Evolutionary conservation across 2,113 vertebrate genomes (phyloP).

Genomic region (Cyanocitta stelleri): DNA sequence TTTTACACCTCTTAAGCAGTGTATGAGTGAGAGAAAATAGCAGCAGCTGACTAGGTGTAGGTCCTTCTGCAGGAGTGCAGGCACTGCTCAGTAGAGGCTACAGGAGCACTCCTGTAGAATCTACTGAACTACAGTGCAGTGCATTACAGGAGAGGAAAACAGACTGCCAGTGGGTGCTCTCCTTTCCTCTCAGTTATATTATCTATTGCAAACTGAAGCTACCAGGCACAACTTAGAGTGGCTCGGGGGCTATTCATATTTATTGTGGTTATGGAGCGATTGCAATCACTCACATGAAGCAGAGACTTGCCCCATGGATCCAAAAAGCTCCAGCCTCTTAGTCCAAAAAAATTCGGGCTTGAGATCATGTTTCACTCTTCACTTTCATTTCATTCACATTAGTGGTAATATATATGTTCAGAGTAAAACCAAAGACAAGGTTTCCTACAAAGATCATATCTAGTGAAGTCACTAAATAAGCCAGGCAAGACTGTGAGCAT

Average conservation of each 20-base stretch:
- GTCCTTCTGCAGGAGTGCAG: background rate
- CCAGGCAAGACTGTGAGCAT: background rate
- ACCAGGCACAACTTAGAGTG: background rate
- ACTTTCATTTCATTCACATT: background rate
- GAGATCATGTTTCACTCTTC: background rate
- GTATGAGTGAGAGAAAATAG: background rate
- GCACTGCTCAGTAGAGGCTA: too few species aligned
- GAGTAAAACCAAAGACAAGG: background rate
- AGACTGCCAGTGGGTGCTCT: background rate
- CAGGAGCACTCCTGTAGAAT: background rate
- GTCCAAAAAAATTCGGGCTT: background rate
- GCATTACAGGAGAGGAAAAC: background rate
- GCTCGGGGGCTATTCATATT: background rate
- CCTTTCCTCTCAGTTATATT: background rate
- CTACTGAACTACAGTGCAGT: background rate
- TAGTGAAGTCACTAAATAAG: background rate
- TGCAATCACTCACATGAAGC: background rate
- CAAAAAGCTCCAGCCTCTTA: background rate
- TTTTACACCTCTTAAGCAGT: background rate
- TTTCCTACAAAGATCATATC: conserved; percentile 22
- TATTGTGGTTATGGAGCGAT: background rate
- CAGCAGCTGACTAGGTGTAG: background rate
- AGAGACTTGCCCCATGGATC: background rate
- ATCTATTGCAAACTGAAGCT: background rate
- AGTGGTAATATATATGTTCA: background rate